Conservation (phyloP, 2,113 vertebrate genomes). For the Dasyprocta punctata region DNA sequence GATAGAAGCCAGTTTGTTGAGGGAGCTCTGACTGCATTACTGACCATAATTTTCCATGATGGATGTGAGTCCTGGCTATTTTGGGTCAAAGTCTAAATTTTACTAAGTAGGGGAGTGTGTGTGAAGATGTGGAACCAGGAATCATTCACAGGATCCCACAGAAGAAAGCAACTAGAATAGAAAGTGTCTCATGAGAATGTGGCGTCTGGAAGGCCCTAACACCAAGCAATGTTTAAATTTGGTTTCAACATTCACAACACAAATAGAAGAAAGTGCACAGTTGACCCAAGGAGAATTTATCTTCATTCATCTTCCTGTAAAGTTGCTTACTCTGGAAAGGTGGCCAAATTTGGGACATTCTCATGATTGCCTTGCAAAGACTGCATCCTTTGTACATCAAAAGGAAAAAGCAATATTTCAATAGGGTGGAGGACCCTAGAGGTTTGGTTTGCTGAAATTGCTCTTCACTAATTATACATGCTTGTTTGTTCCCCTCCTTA, state of each 20-base stretch:
- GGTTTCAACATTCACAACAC: constrained; percentile 47
- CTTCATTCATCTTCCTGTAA: constrained; percentile 63
- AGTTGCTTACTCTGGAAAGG: constrained; percentile 57
- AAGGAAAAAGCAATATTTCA: constrained; percentile 42
- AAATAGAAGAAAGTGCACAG: constrained; percentile 68
- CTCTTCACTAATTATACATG: constrained; percentile 32
- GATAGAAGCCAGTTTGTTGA: neutral
- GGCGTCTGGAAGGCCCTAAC: constrained; percentile 60
- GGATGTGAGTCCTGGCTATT: neutral
- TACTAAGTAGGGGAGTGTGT: neutral
- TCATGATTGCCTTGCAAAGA: constrained; percentile 17
- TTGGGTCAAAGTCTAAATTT: neutral
- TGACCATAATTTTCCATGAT: neutral
- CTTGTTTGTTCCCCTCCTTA: constrained; percentile 11
- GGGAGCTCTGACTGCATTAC: neutral
- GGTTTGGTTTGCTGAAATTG: constrained; percentile 1
- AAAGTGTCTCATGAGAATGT: constrained; percentile 36
- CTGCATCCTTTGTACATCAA: constrained; percentile 35
- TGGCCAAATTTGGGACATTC: constrained; percentile 28
- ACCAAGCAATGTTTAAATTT: constrained; percentile 64
- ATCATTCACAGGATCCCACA: neutral
- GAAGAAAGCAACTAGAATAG: neutral
- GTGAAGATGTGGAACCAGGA: neutral
- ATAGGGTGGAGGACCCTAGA: neutral
- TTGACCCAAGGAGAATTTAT: constrained; percentile 61